Evolutionary conservation across 2,113 vertebrate species (phyloP).

Genomic region (Catharus minimus): DNA sequence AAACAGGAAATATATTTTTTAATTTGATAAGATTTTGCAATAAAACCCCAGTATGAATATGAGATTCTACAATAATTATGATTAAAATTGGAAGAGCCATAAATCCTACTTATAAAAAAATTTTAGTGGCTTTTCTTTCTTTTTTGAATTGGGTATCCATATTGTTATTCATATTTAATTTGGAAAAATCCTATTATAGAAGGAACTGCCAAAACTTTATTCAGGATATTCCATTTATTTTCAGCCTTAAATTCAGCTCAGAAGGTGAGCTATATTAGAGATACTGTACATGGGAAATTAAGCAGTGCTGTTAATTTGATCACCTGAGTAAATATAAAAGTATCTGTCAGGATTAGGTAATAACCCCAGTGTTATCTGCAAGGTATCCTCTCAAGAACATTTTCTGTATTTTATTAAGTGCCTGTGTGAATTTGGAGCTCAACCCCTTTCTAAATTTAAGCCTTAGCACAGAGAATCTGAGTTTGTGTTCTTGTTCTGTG

Average conservation of each 20-base stretch:
- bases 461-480: background rate
- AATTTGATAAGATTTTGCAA: background rate
- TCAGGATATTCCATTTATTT: background rate
- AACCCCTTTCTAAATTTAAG: background rate
- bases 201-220: background rate
- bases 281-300: background rate
- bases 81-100: background rate
- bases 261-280: background rate
- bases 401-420: background rate
- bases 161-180: background rate
- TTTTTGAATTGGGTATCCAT: background rate
- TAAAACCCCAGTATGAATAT: background rate
- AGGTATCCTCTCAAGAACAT: background rate
- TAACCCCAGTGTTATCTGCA: background rate
- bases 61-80: background rate
- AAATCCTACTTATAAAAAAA: background rate
- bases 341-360: background rate
- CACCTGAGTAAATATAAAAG: background rate
- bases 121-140: background rate
- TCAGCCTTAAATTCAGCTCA: background rate
- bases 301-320: background rate
- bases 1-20: background rate
- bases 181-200: background rate
- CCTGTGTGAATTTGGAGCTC: background rate
- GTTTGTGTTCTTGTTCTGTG: background rate